These are phyloP conservation scores for Macroglossus sobrinus DNA, from an alignment of 2,113 vertebrate species.

Conservation along the genomic window DNA sequence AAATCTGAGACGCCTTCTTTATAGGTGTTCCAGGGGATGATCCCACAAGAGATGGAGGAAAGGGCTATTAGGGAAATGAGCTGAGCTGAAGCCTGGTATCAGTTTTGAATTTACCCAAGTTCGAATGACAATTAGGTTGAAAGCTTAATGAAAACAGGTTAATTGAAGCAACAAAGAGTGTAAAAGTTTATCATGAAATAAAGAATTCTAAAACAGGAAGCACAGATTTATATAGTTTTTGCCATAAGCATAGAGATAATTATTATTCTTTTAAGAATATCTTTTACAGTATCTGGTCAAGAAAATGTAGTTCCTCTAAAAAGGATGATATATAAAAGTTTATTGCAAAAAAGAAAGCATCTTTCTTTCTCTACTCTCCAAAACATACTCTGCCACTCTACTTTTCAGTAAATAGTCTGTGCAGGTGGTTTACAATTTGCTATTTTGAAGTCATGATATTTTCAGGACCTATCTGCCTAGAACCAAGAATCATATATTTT, in stretches of 20 bases:
- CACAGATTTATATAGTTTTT: background rate
- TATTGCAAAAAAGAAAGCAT: background rate
- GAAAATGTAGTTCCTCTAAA: background rate
- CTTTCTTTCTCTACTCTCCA: background rate
- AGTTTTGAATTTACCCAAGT: background rate
- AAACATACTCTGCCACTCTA: background rate
- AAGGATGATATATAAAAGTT: background rate
- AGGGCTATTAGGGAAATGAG: background rate
- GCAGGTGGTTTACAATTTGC: background rate
- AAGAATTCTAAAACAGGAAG: background rate
- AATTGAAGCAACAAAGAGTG: background rate
- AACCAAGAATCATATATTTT: background rate
- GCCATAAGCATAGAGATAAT: background rate
- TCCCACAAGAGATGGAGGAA: background rate
- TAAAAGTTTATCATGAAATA: background rate
- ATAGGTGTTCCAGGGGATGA: background rate
- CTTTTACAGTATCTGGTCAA: background rate
- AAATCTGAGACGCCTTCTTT: background rate
- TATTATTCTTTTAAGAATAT: background rate
- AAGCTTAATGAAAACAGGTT: background rate
- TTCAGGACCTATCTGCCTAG: background rate
- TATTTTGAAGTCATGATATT: background rate
- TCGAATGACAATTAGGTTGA: background rate
- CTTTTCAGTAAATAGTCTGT: background rate
- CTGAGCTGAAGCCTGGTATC: background rate